Base-by-base conservation (phyloP, 2,113 vertebrate species). In the Vulpes ferrilata region DNA sequence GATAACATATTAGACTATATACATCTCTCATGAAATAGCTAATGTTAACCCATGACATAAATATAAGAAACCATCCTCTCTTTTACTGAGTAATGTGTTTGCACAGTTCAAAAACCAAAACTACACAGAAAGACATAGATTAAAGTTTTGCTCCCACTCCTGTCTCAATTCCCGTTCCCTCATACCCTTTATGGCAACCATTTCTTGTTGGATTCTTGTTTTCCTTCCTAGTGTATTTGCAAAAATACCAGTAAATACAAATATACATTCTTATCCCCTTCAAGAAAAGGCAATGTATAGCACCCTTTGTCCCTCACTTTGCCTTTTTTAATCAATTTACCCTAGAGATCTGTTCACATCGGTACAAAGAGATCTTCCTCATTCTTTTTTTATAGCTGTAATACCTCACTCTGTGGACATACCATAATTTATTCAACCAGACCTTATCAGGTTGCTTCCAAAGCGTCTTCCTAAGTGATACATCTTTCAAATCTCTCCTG, bases 41-140 rank as follows among this genome's bases (percentile, higher is more conserved):
- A 38, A 65, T 4, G 43, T 38, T 71, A 97, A 89, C 43, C 55
- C 25, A 43, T 7, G 43, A 19, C 48, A 82, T 48, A 92, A 95
- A 20, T 8, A 20, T 17, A 88, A 74, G 6, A 90, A 91, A 71
- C n/a, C 20, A 83, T 51, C 48, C 32, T 25, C 23, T 74, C 22
- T 64, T 73, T 90, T 62, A 93, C 38, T 51, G 32, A 82, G 64
- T 5, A 87, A 38, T 38, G n/a, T 11, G 30, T 48, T 32, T 91
- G 23, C 48, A 65, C 20, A 27, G 57, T 43, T 93, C 76, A 84
- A 96, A 78, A 96, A 57, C 19, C 51, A 79, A 92, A 93, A 62
- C 27, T 48, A 51, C 38, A 38, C 0, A 32, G 38, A 85, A 90
- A 93, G 19, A 8, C 51, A 23, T n/a, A 20, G 30, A 67, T 0